These are phyloP conservation scores for Limanda limanda DNA, from an alignment of 2,113 vertebrate genomes.

Conservation along the genomic window DNA sequence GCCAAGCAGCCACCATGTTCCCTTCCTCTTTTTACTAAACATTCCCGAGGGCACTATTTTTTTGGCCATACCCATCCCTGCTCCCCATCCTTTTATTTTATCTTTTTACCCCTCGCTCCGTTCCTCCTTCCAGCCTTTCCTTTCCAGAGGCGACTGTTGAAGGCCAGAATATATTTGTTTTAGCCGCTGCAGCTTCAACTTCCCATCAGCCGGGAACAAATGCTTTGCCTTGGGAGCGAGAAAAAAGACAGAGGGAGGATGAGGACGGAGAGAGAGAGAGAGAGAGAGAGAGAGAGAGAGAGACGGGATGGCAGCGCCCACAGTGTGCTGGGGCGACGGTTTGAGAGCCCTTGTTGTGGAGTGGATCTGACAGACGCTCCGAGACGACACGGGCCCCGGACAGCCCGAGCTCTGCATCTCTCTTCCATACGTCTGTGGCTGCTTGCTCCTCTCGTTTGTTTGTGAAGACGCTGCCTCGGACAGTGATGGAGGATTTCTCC, in stretches of 20 bases:
- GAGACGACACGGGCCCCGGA: slow-evolving; percentile 67
- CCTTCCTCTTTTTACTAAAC: slow-evolving; percentile 79
- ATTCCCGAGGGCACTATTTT: slow-evolving; percentile 59
- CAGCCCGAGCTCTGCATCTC: slow-evolving; percentile 63
- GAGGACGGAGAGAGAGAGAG: not conserved
- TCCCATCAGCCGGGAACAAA: slow-evolving; percentile 72
- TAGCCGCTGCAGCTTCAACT: slow-evolving; percentile 69
- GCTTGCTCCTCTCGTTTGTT: no score
- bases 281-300: not conserved
- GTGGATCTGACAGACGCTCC: slow-evolving; percentile 78
- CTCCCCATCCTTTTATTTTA: slow-evolving; percentile 32
- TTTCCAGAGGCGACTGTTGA: slow-evolving; percentile 57
- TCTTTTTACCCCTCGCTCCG: not conserved
- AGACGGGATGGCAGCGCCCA: slow-evolving; percentile 51
- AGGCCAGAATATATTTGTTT: slow-evolving; percentile 76
- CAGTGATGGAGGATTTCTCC: slow-evolving; percentile 65
- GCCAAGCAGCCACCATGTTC: slow-evolving; percentile 77
- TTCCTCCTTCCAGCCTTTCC: slow-evolving; percentile 35
- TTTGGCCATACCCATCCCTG: slow-evolving; percentile 45
- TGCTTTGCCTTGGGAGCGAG: slow-evolving; percentile 64
- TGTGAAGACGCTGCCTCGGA: slow-evolving; percentile 29
- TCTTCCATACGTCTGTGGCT: slow-evolving; percentile 48
- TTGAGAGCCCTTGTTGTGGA: slow-evolving; percentile 71
- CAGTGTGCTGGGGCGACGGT: slow-evolving; percentile 50
- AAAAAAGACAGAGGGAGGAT: not conserved